Evolutionary conservation across 2,888 invertebrate genomes (phyloP).

Genomic region (Drosophila algonquin): DNA sequence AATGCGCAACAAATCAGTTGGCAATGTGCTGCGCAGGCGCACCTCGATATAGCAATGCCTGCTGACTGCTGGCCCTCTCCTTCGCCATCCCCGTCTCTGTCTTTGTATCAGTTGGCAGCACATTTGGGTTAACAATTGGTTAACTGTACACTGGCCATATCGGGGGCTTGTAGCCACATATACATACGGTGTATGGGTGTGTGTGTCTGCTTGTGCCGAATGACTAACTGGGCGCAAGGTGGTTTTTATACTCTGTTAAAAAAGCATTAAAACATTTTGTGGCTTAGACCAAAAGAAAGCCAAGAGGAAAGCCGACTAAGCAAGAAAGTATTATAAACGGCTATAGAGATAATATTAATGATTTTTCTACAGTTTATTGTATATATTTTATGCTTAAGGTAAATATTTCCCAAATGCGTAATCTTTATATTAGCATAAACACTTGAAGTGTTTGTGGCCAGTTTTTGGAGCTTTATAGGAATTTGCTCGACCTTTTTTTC

Average conservation of each 20-base stretch:
- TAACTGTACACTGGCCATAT: constrained; percentile 69
- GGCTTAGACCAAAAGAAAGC: constrained; percentile 27
- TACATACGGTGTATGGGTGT: constrained; percentile 14
- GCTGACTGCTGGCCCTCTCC: background rate
- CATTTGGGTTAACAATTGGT: constrained; percentile 78
- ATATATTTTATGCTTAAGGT: background rate
- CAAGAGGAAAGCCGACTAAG: constrained; percentile 27
- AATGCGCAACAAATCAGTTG: constrained; percentile 78
- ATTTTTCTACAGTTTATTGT: background rate
- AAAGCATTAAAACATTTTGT: constrained; percentile 24
- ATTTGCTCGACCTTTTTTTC: too few species aligned
- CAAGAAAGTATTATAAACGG: background rate
- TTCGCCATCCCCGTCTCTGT: constrained; percentile 1
- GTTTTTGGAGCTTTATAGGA: too few species aligned
- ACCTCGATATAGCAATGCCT: constrained; percentile 43
- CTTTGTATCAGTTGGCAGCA: constrained; percentile 74
- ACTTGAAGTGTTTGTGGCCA: too few species aligned
- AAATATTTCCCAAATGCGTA: background rate
- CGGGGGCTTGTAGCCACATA: constrained; percentile 49
- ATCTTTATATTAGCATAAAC: too few species aligned
- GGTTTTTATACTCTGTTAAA: constrained; percentile 59
- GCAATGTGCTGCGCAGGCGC: constrained; percentile 74
- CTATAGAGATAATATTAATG: background rate
- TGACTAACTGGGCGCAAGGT: constrained; percentile 77
- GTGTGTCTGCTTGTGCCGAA: constrained; percentile 49